These are phyloP conservation scores for Drosophila meridiana DNA, from an alignment of 2,888 invertebrate genomes.

Conservation along the genomic window DNA sequence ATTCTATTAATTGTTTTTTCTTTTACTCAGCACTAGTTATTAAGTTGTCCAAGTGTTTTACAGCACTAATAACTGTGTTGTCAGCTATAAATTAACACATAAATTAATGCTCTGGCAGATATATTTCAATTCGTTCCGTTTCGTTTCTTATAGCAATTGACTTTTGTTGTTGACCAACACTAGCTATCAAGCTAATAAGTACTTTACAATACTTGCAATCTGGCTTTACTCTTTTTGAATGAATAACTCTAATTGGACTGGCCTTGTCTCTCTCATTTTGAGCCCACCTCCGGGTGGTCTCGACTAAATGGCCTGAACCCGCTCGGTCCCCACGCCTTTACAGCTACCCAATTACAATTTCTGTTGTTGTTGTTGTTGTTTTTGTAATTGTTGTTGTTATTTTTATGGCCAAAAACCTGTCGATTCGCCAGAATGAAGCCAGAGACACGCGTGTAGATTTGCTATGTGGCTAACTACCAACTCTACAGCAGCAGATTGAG, in stretches of 20 bases:
- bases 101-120: background rate
- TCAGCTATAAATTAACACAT: background rate
- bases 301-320: background rate
- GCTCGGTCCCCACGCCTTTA: background rate
- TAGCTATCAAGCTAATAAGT: background rate
- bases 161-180: slow-evolving; percentile 4
- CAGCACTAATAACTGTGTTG: background rate
- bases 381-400: background rate
- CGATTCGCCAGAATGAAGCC: slow-evolving; percentile 47
- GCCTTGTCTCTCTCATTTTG: background rate
- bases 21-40: background rate
- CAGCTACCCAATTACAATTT: slow-evolving; percentile 16
- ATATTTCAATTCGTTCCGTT: background rate
- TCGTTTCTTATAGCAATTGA: background rate
- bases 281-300: slow-evolving; percentile 26
- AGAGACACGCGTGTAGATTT: slow-evolving; percentile 40
- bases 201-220: background rate
- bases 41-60: background rate
- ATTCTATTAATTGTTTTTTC: background rate
- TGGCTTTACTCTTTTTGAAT: background rate
- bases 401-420: slow-evolving; percentile 38
- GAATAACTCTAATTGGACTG: slow-evolving; percentile 13
- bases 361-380: background rate
- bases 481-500: slow-evolving; percentile 18
- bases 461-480: slow-evolving; percentile 19